Evolutionary conservation across 2,113 vertebrate species (phyloP).

Genomic region (Gracilinanus agilis): DNA sequence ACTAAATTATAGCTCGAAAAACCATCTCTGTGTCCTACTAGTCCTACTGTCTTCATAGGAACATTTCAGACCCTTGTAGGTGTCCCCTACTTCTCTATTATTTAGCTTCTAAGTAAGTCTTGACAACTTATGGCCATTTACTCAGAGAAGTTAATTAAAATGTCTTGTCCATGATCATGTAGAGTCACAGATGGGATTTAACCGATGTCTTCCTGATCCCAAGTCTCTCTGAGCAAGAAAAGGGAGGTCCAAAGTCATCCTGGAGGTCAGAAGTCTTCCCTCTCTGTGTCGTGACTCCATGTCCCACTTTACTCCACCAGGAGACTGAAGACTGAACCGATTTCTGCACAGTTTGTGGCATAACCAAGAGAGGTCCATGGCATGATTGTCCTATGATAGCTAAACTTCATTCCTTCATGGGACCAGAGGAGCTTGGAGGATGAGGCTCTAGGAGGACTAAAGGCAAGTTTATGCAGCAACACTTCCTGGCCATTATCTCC

Average conservation of each 20-base stretch:
- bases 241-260: neutral
- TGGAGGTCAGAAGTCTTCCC: neutral
- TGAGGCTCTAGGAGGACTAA: neutral
- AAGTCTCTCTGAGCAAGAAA: neutral
- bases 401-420: conserved; percentile 12
- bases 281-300: neutral
- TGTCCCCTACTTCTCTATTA: neutral
- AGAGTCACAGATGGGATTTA: neutral
- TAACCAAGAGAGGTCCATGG: neutral
- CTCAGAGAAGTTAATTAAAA: neutral
- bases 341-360: neutral
- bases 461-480: neutral
- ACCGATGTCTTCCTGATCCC: neutral
- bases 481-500: neutral
- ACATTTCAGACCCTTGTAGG: neutral
- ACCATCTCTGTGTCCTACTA: neutral
- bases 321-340: neutral
- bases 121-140: neutral
- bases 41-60: neutral
- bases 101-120: neutral
- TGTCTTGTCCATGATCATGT: neutral
- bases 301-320: neutral
- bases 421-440: neutral
- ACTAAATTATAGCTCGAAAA: neutral
- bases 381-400: neutral